These are phyloP conservation scores for Palloptera scutellata DNA, from an alignment of 2,888 invertebrate species.

Conservation along the genomic window DNA sequence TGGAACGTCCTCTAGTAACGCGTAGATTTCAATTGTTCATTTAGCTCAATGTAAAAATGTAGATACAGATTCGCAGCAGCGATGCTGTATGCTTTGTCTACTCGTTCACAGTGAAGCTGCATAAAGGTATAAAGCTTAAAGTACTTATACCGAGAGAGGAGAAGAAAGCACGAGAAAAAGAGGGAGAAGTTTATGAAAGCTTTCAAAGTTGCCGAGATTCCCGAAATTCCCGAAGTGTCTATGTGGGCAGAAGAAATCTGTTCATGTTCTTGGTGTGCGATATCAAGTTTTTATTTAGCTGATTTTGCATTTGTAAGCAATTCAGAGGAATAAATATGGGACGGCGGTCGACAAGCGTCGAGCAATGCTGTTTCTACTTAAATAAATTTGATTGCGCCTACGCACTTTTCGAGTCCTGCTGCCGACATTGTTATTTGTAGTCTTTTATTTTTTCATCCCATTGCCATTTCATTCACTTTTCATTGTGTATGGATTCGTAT, in stretches of 20 bases:
- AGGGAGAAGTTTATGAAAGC: background rate
- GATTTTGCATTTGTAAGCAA: too few relatives aligned
- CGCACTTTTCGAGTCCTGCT: slow-evolving; percentile 20
- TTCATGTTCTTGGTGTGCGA: too few relatives aligned
- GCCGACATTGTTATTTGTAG: too few relatives aligned
- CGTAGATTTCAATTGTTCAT: slow-evolving; percentile 31
- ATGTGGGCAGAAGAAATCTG: too few relatives aligned
- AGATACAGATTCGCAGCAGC: slow-evolving; percentile 24
- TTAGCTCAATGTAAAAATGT: slow-evolving; percentile 14
- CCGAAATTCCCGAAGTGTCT: too few relatives aligned
- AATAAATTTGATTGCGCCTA: slow-evolving; percentile 25
- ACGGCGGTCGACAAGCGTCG: too few relatives aligned
- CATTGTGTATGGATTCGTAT: background rate
- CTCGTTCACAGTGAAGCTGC: background rate
- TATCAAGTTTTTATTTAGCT: too few relatives aligned
- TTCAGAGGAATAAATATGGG: too few relatives aligned
- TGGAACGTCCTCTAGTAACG: slow-evolving; percentile 22
- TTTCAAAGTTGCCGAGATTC: too few relatives aligned
- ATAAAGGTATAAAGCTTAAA: background rate
- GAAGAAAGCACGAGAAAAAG: background rate
- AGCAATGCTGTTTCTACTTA: too few relatives aligned
- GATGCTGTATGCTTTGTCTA: slow-evolving; percentile 6
- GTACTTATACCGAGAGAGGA: background rate
- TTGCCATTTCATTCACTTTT: slow-evolving; percentile 24
- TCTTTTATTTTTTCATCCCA: background rate